Evolutionary conservation across 2,797 vertebrate genomes (phyloP), one percentile per base, ranked within the genome.

Genomic region (Fratercula arctica): DNA sequence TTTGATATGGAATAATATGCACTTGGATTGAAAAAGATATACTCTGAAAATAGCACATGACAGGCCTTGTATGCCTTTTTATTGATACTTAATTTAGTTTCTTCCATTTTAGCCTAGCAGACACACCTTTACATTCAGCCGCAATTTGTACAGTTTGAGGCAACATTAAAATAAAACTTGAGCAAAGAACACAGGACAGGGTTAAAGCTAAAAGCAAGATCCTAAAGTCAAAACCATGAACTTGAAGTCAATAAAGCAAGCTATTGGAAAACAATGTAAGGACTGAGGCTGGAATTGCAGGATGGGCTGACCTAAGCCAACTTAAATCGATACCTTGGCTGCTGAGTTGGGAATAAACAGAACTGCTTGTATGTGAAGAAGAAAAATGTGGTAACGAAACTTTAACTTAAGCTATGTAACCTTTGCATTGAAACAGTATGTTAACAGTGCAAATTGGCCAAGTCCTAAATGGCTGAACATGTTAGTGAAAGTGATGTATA

Each of bases 181-280:
- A 90, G 26, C 6, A 50, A 80, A 87, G 33, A 60, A 51, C 7
- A 10, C 23, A 84, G 63, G 45, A 46, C n/a, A 61, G 50, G 23
- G 66, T 72, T 91, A 93, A 95, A 92, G 48, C 78, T 90, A 78
- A 87, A 90, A 89, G 48, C 19, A 45, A 69, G 35, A 84, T 85
- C 54, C 51, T 83, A 6, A 87, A 90, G 37, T 86, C 35, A 59
- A 80, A 96, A 33, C 1, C 10, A 66, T 68, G 67, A 92, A 57
- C 48, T 48, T 53, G 19, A 95, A 87, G 74, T 90, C 90, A 90
- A 90, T 90, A 77, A 89, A 79, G 24, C 21, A 91, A 72, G 51
- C 16, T 93, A 87, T 77, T 93, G 88, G 88, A 92, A 95, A 95
- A 80, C 84, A 94, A 33, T 78, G 75, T 61, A 80, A 87, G 51